These are phyloP conservation scores for Menura novaehollandiae DNA, from an alignment of 2,113 vertebrate species.

Conservation along the genomic window DNA sequence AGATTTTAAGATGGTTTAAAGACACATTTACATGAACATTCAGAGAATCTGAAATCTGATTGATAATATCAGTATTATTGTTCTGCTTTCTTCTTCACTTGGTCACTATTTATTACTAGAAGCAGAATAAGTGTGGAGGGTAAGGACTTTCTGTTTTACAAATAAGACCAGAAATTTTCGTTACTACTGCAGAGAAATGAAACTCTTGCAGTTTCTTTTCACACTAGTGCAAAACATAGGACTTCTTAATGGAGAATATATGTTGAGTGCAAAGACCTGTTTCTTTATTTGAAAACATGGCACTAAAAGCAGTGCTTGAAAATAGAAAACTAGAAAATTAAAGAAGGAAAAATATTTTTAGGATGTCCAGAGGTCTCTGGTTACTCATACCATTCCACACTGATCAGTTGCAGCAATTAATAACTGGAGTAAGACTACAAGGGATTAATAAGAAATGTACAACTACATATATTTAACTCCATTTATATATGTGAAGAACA, in stretches of 20 bases:
- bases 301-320: background rate
- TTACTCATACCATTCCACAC: background rate
- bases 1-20: background rate
- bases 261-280: background rate
- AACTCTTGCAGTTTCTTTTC: background rate
- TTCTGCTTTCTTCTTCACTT: background rate
- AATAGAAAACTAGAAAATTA: background rate
- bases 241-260: background rate
- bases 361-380: background rate
- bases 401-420: background rate
- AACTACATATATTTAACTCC: background rate
- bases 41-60: background rate
- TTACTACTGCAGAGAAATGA: background rate
- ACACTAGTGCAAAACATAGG: background rate
- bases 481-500: background rate
- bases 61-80: background rate
- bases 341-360: background rate
- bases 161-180: background rate
- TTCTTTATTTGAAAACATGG: background rate
- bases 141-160: background rate
- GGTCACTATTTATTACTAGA: background rate
- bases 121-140: background rate
- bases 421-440: background rate
- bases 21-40: background rate
- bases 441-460: background rate